Conservation (phyloP, 2,888 invertebrate genomes). For the Trichopoda pennipes region DNA sequence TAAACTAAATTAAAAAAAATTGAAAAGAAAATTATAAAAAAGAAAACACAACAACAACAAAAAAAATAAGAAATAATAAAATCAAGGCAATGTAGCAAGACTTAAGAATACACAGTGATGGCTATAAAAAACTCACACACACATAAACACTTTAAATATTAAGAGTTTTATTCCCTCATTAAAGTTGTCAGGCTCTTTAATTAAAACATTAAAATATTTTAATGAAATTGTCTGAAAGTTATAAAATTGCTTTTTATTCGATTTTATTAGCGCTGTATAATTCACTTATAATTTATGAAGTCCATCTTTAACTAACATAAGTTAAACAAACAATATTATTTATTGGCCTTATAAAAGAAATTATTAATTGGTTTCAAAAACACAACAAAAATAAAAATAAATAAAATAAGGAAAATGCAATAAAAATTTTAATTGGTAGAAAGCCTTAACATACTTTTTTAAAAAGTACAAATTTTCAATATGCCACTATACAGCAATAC, state of each 20-base stretch:
- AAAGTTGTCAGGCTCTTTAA: not conserved
- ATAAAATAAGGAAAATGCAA: not conserved
- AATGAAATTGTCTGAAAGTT: not conserved
- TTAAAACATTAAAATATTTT: not conserved
- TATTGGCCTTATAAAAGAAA: conserved; percentile 10
- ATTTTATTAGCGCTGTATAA: conserved; percentile 10
- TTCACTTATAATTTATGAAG: not conserved
- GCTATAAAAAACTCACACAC: not conserved
- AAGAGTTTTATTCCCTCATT: not conserved
- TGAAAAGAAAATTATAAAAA: conserved; percentile 13
- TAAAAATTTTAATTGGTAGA: not conserved
- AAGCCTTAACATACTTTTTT: no score
- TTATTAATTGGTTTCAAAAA: conserved; percentile 29
- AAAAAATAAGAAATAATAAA: no score
- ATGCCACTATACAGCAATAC: no score
- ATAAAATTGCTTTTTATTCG: conserved; percentile 25
- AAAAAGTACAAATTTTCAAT: no score
- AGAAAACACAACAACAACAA: no score
- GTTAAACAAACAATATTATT: not conserved
- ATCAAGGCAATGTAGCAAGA: not conserved
- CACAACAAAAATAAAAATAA: not conserved
- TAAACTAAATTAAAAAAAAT: conserved; percentile 66
- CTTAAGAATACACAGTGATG: not conserved
- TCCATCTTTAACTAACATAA: no score
- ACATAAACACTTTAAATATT: not conserved